Base-by-base conservation (phyloP, 2,888 invertebrate species). In the Habrosyne pyritoides region DNA sequence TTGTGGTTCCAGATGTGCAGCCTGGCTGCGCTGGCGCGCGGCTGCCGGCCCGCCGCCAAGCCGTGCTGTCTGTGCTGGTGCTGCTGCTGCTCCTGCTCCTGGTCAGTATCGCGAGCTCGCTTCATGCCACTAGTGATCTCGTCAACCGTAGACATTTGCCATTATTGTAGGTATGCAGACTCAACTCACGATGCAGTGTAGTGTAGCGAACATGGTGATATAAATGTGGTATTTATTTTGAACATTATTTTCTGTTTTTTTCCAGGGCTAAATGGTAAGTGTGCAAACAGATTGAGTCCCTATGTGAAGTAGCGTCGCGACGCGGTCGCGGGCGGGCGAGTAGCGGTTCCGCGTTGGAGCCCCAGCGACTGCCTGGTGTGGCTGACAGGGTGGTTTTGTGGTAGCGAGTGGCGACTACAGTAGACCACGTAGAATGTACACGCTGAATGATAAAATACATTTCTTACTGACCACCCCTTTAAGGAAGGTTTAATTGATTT, bases 31-130 rank as follows among this genome's bases (percentile, higher is more conserved):
- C 76, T 89, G 91, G 91, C 86, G 90, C 93, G 91, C 85, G 92
- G 89, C 85, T 91, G 85, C 93, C 81, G 91, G 89, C 83, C 92
- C 91, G 76, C 92, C 77, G 79, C 75, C 71, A 86, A 93, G 93
- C 89, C 93, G 87, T 91, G 93, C 93, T 90, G 94, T 84, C 93
- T 94, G 73, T 93, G 94, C 77, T 94, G 94, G 86, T 94, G 94
- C 89, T 94, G 94, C 87, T 94, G 94, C 83, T 94, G 94, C 81
- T 93, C 93, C 74, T 94, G 94, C 85, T 94, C 93, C 78, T 94
- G 94, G 94, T 94, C 69, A 81, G 84, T 81, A 47, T 12, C 18
- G 2, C 14, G 2, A 28, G 6, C 4, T 10, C 42, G 7, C 26
- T 6, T 21, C 21, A 10, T 10, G 2, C 47, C 58, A 47, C 26